phyloP scores from a whole-genome alignment of 1,140 invertebrate species.

The Cydia strobilella region DNA sequence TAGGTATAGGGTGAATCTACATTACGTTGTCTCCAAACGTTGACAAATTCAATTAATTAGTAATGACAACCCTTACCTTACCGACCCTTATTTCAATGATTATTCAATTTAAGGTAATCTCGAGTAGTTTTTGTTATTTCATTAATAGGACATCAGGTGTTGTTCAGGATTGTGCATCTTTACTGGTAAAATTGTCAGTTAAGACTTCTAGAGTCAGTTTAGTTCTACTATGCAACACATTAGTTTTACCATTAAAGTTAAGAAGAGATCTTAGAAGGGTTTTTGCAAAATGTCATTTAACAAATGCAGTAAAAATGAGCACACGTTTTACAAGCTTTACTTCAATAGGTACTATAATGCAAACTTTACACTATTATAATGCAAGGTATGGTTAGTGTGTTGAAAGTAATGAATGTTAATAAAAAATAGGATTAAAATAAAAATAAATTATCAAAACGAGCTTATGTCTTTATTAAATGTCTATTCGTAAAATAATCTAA shows the following conservation, averaged over 20 bases:
- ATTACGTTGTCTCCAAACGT: background rate
- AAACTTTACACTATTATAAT: background rate
- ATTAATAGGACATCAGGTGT: background rate
- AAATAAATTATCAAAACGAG: slow-evolving; percentile 54
- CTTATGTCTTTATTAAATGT: slow-evolving; percentile 70
- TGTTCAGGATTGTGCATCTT: background rate
- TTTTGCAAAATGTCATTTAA: too few species aligned
- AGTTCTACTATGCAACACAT: too few species aligned
- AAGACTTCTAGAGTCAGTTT: too few species aligned
- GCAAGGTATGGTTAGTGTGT: background rate
- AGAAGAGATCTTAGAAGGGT: background rate
- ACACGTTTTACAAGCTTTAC: background rate
- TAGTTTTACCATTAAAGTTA: background rate
- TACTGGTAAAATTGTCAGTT: background rate
- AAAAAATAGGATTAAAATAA: slow-evolving; percentile 40
- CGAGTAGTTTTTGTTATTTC: background rate
- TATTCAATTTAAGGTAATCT: background rate
- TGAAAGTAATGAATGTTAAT: background rate
- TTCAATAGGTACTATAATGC: background rate
- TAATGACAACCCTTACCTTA: too few species aligned
- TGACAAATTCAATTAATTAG: background rate
- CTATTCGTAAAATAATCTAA: slow-evolving; percentile 70
- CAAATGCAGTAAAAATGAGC: background rate
- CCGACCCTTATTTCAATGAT: slow-evolving; percentile 2
- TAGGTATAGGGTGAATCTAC: background rate